Conservation (phyloP, 2,113 vertebrate genomes). For the Progne subis region DNA sequence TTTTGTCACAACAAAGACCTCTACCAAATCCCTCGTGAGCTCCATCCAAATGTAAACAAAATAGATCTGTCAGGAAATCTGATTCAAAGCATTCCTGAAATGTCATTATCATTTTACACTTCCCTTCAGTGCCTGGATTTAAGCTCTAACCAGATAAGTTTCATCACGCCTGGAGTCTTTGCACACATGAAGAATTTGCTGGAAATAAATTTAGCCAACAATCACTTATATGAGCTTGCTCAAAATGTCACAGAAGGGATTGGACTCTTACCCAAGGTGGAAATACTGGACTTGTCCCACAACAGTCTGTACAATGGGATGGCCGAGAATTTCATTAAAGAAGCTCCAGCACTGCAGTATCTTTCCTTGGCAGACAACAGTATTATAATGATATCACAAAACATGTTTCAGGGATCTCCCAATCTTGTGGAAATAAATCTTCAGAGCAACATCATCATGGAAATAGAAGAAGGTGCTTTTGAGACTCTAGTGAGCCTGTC, state of each 20-base stretch:
- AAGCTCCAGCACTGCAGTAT: slow-evolving; percentile 78
- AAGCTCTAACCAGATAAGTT: slow-evolving; percentile 85
- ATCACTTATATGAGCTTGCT: slow-evolving; percentile 78
- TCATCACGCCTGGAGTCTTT: slow-evolving; percentile 84
- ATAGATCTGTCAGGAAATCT: slow-evolving; percentile 88
- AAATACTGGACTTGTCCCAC: slow-evolving; percentile 84
- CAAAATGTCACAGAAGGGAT: slow-evolving; percentile 62
- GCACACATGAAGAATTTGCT: slow-evolving; percentile 77
- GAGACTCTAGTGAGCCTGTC: slow-evolving; percentile 79
- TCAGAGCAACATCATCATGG: slow-evolving; percentile 92
- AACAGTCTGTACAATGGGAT: slow-evolving; percentile 88
- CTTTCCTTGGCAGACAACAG: slow-evolving; percentile 90
- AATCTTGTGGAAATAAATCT: slow-evolving; percentile 81
- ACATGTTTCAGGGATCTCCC: slow-evolving; percentile 78
- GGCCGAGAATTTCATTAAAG: slow-evolving; percentile 80
- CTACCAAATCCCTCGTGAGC: slow-evolving; percentile 72
- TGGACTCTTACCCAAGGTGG: slow-evolving; percentile 78
- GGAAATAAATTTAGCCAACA: slow-evolving; percentile 86
- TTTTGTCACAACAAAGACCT: slow-evolving; percentile 82
- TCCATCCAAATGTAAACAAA: slow-evolving; percentile 74
- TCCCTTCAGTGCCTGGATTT: slow-evolving; percentile 82
- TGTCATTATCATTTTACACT: slow-evolving; percentile 72
- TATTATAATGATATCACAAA: slow-evolving; percentile 81
- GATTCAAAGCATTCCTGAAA: slow-evolving; percentile 80
- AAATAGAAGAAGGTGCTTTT: slow-evolving; percentile 92